These are phyloP conservation scores for Sarcophilus harrisii DNA, from an alignment of 2,797 vertebrate species.

Conservation along the genomic window DNA sequence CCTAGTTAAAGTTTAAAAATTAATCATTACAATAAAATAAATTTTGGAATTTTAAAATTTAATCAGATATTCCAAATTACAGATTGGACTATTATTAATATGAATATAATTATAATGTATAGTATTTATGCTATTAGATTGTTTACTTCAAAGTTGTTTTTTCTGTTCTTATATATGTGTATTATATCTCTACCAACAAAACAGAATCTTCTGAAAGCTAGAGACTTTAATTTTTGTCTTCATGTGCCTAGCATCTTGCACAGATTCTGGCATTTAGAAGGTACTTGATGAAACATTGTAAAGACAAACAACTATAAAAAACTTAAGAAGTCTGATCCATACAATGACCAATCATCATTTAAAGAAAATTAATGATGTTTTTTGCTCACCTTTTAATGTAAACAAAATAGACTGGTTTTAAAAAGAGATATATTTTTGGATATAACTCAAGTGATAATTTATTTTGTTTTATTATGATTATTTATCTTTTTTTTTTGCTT, in stretches of 20 bases:
- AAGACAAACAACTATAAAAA: neutral
- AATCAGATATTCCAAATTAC: neutral
- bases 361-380: neutral
- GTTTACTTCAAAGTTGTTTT: neutral
- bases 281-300: neutral
- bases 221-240: neutral
- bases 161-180: neutral
- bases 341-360: neutral
- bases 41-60: too few species aligned
- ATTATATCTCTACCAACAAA: neutral
- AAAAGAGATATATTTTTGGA: neutral
- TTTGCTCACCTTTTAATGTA: neutral
- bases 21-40: neutral
- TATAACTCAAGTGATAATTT: fast-evolving
- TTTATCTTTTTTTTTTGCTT: neutral
- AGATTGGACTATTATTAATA: neutral
- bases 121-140: too few species aligned
- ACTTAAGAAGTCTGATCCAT: neutral
- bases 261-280: neutral
- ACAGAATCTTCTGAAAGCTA: neutral
- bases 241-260: neutral
- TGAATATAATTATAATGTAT: neutral
- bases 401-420: neutral
- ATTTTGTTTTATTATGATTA: neutral
- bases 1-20: neutral